Evolutionary conservation across 2,113 vertebrate genomes (phyloP), one percentile per base, ranked within the genome.

Genomic region (Dicaeum eximium): DNA sequence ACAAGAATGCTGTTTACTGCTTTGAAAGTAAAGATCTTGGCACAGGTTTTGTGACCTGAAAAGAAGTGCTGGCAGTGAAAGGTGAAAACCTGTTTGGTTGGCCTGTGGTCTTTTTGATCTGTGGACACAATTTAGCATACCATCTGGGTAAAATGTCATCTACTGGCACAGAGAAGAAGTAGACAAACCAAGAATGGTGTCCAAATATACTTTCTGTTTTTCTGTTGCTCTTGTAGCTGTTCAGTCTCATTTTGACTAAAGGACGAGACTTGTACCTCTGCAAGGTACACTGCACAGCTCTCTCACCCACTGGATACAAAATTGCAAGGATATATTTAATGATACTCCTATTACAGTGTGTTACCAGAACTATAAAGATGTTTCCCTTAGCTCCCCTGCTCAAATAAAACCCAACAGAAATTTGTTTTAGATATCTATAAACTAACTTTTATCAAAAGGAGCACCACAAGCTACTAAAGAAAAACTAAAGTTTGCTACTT

Each of bases 1-100:
- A 74, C 13, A 5, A 67, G 33, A 95, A 75, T 67, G 33, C 74
- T 73, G 48, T 86, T 93, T 91, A 73, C 67, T 82, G 58, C 79
- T 94, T 96, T 97, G 81, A 86, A 97, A 94, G 90, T 89, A 85
- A 89, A 79, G 64, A 79, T 92, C 81, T 95, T 97, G 93, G 91
- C 95, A 92, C 95, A 58, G 75, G 61, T 93, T 95, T 96, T 94
- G 54, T 96, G 94, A 90, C 94, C 92, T 90, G 71, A 88, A 95
- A 94, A 86, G 42, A 88, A 92, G 61, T 66, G 57, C 85, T 96
- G 90, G 92, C 93, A 97, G 51, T 61, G 88, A 66, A 95, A 74
- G 80, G 67, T 89, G 91, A 83, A 97, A 95, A 92, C 40, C 67
- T 92, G 91, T 90, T 80, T 90, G 72, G 35, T 73, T 96, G 88